Percentiles rank a stretch among this genome's conserved stretches.
phyloP scores from a whole-genome alignment of 1,140 invertebrate genomes.

The Tetragonula clypearis region DNA sequence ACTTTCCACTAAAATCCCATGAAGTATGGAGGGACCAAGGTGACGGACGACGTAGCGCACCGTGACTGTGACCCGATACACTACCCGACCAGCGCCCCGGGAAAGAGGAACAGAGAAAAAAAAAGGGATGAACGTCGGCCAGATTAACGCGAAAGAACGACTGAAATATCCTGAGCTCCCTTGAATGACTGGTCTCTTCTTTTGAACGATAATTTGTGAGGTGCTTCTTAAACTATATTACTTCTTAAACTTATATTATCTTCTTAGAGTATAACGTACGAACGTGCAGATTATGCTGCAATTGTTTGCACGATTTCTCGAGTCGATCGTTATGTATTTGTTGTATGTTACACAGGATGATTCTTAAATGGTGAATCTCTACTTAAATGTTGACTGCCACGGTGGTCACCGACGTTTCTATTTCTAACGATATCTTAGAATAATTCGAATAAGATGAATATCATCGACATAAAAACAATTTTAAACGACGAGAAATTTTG shows the following conservation, averaged over 20 bases:
- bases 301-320: too few relatives aligned
- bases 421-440: too few relatives aligned
- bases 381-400: too few relatives aligned
- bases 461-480: too few relatives aligned
- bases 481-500: too few relatives aligned
- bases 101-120: neutral
- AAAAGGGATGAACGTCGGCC: neutral
- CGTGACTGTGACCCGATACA: conserved; percentile 18
- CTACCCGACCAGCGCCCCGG: neutral
- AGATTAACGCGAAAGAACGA: conserved; percentile 23
- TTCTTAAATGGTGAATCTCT: neutral
- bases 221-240: neutral
- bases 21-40: conserved; percentile 32
- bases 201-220: neutral
- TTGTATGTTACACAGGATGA: too few relatives aligned
- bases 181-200: neutral
- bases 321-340: too few relatives aligned
- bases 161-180: neutral
- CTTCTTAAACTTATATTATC: neutral
- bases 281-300: too few relatives aligned
- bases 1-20: conserved; percentile 56
- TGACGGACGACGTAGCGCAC: conserved; percentile 37
- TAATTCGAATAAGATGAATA: too few relatives aligned
- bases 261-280: too few relatives aligned
- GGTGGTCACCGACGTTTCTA: too few relatives aligned